These are phyloP conservation scores for Stercorarius parasiticus DNA, from an alignment of 2,113 vertebrate genomes.

Conservation along the genomic window DNA sequence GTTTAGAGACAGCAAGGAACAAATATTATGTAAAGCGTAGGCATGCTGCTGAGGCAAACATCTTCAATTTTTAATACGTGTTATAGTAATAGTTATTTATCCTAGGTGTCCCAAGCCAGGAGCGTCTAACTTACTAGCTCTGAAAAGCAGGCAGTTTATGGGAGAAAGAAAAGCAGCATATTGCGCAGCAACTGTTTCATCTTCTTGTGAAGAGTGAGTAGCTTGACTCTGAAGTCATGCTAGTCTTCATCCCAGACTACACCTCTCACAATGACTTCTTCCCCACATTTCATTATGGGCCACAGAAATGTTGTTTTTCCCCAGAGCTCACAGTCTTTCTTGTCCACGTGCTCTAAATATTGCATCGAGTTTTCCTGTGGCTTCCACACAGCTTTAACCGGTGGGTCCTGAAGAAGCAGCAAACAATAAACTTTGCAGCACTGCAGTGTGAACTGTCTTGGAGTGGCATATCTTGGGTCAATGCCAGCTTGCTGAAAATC, in stretches of 20 bases:
- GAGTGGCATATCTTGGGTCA: accelerated
- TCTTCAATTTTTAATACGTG: not conserved
- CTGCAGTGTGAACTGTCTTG: not conserved
- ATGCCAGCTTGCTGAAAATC: not conserved
- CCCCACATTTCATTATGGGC: not conserved
- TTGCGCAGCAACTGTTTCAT: not conserved
- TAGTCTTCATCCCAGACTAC: not conserved
- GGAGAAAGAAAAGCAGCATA: not conserved
- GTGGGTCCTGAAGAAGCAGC: slow-evolving; percentile 29
- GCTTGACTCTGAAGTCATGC: not conserved
- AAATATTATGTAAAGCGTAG: not conserved
- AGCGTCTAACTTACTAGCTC: not conserved
- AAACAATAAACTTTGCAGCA: slow-evolving; percentile 1
- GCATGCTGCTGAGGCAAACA: not conserved
- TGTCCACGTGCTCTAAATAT: not conserved
- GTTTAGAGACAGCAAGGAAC: not conserved
- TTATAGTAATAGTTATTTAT: not conserved
- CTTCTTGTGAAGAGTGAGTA: not conserved
- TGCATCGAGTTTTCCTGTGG: accelerated
- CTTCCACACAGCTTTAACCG: not conserved
- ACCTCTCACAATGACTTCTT: not conserved
- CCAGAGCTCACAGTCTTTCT: accelerated
- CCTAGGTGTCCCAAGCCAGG: not conserved
- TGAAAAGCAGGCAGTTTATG: not conserved
- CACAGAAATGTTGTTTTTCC: not conserved